A percentile compares a stretch with the other conserved stretches of the same genome.
Evolutionary conservation across 2,113 vertebrate genomes (phyloP).

Genomic region (Oncorhynchus nerka): DNA sequence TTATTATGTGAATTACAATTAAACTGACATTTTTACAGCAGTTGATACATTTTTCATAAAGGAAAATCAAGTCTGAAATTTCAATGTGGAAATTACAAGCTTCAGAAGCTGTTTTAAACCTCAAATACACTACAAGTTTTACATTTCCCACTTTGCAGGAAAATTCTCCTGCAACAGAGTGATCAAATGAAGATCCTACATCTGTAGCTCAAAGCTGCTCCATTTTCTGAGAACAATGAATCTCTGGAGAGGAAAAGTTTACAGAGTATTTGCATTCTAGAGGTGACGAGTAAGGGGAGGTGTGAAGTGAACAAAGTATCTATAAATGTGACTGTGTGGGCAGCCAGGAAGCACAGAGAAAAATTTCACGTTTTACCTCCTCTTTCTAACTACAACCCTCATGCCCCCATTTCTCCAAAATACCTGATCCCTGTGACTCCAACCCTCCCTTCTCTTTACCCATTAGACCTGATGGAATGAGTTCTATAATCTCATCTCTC

Average conservation of each 20-base stretch:
- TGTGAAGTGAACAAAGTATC: not conserved
- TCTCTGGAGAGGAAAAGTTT: not conserved
- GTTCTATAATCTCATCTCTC: constrained; percentile 52
- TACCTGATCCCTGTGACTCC: not conserved
- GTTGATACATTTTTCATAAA: too few species aligned
- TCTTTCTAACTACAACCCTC: not conserved
- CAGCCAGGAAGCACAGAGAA: not conserved
- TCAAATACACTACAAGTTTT: too few species aligned
- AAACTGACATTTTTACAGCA: too few species aligned
- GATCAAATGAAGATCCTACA: too few species aligned
- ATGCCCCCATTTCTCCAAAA: not conserved
- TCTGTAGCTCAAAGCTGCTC: too few species aligned
- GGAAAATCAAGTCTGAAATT: too few species aligned
- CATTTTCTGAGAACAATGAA: constrained; percentile 11
- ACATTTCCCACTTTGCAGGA: too few species aligned
- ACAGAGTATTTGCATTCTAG: not conserved
- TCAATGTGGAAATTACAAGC: too few species aligned
- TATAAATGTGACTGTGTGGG: not conserved
- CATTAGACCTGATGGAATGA: constrained; percentile 52
- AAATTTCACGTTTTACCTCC: not conserved
- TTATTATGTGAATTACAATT: too few species aligned
- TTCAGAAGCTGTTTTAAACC: too few species aligned
- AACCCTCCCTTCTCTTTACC: not conserved
- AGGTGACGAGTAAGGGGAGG: not conserved
- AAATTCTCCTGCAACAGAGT: too few species aligned